Evolutionary conservation across 2,113 vertebrate genomes (phyloP).

Genomic region (Mirounga angustirostris): DNA sequence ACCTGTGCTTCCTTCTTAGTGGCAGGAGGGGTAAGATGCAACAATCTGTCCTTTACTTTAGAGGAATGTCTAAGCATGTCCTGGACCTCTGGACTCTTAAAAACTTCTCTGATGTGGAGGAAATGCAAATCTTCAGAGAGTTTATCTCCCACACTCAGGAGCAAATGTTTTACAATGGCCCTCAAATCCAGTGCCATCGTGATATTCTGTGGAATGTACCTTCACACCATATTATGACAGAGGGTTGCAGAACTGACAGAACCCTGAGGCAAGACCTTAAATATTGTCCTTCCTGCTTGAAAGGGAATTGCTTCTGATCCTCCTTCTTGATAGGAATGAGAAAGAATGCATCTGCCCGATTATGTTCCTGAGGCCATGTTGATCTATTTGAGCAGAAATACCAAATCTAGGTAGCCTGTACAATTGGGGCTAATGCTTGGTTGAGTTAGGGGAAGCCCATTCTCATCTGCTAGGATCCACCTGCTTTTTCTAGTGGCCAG

Average conservation of each 20-base stretch:
- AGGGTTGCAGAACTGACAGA: background rate
- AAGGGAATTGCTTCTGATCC: background rate
- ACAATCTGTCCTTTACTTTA: background rate
- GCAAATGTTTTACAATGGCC: background rate
- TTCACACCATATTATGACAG: background rate
- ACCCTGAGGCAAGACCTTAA: background rate
- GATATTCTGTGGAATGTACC: background rate
- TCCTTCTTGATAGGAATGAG: background rate
- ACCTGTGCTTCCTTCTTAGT: background rate
- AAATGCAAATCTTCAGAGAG: background rate
- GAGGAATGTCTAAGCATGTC: background rate
- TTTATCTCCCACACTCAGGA: background rate
- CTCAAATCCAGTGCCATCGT: background rate
- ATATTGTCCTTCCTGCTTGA: background rate
- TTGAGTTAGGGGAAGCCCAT: background rate
- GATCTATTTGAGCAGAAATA: background rate
- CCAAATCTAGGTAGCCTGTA: background rate
- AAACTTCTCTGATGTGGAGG: background rate
- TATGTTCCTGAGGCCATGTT: background rate
- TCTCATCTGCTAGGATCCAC: background rate
- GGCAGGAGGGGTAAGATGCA: background rate
- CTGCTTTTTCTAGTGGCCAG: background rate
- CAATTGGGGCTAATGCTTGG: background rate
- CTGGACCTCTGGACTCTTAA: background rate
- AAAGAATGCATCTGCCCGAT: background rate